Percentiles rank a stretch among this genome's conserved stretches.
Conservation (phyloP, 1,140 invertebrate species). For the Orius laevigatus region DNA sequence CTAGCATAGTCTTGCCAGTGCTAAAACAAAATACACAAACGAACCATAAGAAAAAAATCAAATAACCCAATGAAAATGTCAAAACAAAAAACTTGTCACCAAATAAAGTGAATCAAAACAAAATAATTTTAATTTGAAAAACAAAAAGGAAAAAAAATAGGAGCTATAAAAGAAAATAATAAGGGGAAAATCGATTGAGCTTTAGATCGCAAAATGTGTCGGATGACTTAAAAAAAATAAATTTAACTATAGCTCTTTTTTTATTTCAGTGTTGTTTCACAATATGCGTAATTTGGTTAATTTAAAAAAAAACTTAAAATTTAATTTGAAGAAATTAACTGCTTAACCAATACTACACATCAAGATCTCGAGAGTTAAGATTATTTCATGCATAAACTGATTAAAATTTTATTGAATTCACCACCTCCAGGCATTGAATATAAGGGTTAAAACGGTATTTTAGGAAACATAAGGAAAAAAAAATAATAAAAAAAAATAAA, state of each 20-base stretch:
- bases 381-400: slow-evolving; percentile 7
- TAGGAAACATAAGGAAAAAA: no score
- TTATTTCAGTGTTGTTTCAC: no score
- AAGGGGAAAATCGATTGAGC: no score
- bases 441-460: no score
- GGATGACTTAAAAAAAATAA: no score
- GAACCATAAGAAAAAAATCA: slow-evolving; percentile 7
- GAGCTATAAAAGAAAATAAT: no score
- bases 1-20: slow-evolving; percentile 65
- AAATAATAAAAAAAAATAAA: no score
- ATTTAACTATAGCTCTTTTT: no score
- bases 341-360: no score
- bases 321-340: no score
- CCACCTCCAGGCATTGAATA: slow-evolving; percentile 12
- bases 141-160: slow-evolving; percentile 15
- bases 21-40: slow-evolving; percentile 39
- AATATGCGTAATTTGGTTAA: slow-evolving; percentile 15
- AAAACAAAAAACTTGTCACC: slow-evolving; percentile 1
- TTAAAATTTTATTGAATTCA: slow-evolving; percentile 8
- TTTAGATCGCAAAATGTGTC: no score
- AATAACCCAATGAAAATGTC: slow-evolving; percentile 7
- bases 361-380: no score
- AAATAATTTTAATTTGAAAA: slow-evolving; percentile 4
- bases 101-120: slow-evolving; percentile 2
- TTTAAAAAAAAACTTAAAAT: slow-evolving; percentile 15